Base-by-base conservation (phyloP, 1,140 invertebrate genomes). In the Drosophila pallidifrons region DNA sequence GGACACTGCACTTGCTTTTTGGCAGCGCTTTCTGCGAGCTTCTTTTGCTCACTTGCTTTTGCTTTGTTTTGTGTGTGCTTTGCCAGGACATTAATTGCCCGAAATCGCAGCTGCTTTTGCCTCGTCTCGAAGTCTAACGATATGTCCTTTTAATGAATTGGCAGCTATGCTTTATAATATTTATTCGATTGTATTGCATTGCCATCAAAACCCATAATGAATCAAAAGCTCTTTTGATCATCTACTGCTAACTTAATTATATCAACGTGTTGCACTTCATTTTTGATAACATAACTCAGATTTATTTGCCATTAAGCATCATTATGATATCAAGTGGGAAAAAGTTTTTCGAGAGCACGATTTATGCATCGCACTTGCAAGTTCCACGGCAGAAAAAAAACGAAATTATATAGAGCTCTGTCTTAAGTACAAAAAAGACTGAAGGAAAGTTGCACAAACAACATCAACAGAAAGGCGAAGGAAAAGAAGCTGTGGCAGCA, bases 301-400 rank as follows among this genome's bases (percentile, higher is more conserved):
- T 88, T 88, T 87, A 88, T 85, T 81, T 72, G 45, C 81, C 77
- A 81, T 83, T 85, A 70, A 70, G 65, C 68, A 55, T 69, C 60
- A 73, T 85, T 81, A 85, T 59, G 77, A 66, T 71, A 66, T 75
- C 13, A 51, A 67, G 63, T 28, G 38, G 30, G 60, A 61, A 68
- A 87, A 87, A 82, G 58, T 88, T 88, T 68, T 65, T 41, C 13
- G 51, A 77, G 73, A 82, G 76, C 83, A 79, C 81, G 72, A 87
- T 87, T 87, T 87, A 87, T 87, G 78, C 81, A 57, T 30, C 25
- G 43, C 41, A 70, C 72, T 68, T 51, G 72, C 57, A 61, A 59
- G 69, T 61, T 32, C 55, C 47, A 54, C 16, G 41, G 64, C 35
- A 38, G 35, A 30, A 20, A n/a, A n/a, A 65, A 66, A 71, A 66